A percentile compares a stretch with the other conserved stretches of the same genome.
These are phyloP conservation scores for Eremophila alpestris DNA, from an alignment of 2,797 vertebrate genomes.

Conservation along the genomic window DNA sequence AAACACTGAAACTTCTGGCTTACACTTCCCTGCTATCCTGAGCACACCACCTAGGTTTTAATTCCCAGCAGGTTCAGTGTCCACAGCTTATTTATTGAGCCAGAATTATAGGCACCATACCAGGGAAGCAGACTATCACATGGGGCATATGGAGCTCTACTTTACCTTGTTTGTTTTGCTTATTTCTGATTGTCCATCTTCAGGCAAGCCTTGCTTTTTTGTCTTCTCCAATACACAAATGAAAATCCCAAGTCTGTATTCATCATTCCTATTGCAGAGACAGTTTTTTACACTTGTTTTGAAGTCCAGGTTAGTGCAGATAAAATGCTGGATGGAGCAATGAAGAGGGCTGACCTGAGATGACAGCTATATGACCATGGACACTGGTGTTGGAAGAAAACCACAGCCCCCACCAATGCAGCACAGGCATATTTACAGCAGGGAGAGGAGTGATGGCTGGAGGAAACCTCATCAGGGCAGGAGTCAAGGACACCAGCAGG, in stretches of 20 bases:
- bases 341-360: not conserved
- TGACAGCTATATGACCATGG: not conserved
- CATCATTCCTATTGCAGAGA: not conserved
- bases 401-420: not conserved
- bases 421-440: not conserved
- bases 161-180: not conserved
- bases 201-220: not conserved
- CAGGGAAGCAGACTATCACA: not conserved
- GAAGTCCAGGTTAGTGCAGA: not conserved
- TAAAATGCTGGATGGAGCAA: not conserved
- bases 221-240: not conserved
- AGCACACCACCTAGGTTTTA: not conserved
- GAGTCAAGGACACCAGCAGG: not conserved
- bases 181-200: not conserved
- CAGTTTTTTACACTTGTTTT: not conserved
- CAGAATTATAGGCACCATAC: not conserved
- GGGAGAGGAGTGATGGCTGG: rapidly evolving
- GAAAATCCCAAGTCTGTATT: not conserved
- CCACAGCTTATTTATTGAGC: not conserved
- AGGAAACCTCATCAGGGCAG: not conserved
- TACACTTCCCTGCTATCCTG: not conserved
- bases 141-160: rapidly evolving
- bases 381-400: not conserved
- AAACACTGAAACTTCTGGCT: not conserved
- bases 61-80: not conserved